Percentiles rank a stretch among this genome's conserved stretches.
These are phyloP conservation scores for Nematopogon swammerdamellus DNA, from an alignment of 2,888 invertebrate genomes.

Conservation along the genomic window DNA sequence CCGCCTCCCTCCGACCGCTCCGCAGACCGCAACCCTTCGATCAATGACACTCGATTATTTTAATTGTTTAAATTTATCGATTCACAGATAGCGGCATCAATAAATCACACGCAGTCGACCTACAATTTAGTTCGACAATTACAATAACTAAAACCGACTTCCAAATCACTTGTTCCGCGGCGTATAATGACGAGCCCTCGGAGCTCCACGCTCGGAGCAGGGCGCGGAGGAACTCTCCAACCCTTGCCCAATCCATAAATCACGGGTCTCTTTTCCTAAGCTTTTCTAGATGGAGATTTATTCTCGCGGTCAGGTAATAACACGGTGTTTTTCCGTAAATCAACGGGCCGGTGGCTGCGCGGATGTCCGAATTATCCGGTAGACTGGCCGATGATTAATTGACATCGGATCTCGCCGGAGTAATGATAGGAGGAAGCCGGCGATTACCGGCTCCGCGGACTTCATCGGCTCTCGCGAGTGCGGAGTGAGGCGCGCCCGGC, in stretches of 20 bases:
- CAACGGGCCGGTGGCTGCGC: constrained; percentile 22
- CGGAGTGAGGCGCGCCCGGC: too few relatives aligned
- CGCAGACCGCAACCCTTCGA: neutral
- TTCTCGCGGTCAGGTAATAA: constrained; percentile 37
- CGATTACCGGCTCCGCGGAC: neutral
- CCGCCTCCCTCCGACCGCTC: too few relatives aligned
- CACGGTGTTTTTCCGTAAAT: constrained; percentile 55
- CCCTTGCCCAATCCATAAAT: neutral
- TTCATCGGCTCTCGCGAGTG: constrained; percentile 5
- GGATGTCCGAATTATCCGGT: constrained; percentile 48
- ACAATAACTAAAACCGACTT: neutral
- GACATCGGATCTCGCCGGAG: constrained; percentile 32
- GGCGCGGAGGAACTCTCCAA: too few relatives aligned
- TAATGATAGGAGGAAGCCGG: constrained; percentile 29
- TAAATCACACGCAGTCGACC: neutral
- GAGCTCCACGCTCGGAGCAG: too few relatives aligned
- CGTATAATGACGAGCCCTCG: too few relatives aligned
- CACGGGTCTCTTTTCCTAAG: constrained; percentile 36
- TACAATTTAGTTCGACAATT: neutral
- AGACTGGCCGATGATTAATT: constrained; percentile 53
- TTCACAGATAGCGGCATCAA: neutral
- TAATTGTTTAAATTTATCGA: neutral
- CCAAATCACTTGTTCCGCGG: neutral
- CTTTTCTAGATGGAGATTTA: constrained; percentile 59
- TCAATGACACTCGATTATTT: neutral